These are phyloP conservation scores for Hippolais icterina DNA, from an alignment of 2,113 vertebrate species.

Conservation along the genomic window DNA sequence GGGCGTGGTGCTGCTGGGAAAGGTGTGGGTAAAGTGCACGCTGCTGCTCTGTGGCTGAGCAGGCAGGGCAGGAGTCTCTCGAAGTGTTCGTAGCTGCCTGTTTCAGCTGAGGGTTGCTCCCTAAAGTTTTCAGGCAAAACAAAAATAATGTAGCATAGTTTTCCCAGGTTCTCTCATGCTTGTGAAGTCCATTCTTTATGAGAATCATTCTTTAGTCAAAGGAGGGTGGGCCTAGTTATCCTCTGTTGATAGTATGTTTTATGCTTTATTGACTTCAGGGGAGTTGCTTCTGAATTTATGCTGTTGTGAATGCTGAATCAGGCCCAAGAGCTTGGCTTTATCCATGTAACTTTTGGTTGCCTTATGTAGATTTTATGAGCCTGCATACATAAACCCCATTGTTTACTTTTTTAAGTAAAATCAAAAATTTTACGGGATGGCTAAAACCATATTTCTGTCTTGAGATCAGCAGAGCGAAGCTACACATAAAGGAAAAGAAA, in stretches of 20 bases:
- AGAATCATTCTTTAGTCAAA: neutral
- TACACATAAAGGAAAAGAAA: neutral
- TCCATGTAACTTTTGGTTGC: neutral
- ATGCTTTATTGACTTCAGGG: neutral
- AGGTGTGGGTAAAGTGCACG: fast-evolving
- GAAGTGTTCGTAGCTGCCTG: neutral
- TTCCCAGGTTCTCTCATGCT: neutral
- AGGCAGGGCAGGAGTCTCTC: neutral
- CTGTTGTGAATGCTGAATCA: neutral
- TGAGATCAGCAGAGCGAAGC: neutral
- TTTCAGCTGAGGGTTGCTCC: neutral
- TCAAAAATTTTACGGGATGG: neutral
- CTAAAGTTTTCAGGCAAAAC: neutral
- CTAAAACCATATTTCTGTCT: neutral
- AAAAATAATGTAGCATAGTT: fast-evolving
- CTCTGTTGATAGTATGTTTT: neutral
- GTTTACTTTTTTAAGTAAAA: neutral
- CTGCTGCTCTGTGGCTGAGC: neutral
- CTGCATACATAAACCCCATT: fast-evolving
- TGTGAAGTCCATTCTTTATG: neutral
- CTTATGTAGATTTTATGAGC: neutral
- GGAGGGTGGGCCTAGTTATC: neutral
- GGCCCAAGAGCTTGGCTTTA: neutral
- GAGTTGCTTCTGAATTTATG: neutral
- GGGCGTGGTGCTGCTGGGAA: fast-evolving